These are phyloP conservation scores for Parus major DNA, from an alignment of 2,113 vertebrate species.

Conservation along the genomic window DNA sequence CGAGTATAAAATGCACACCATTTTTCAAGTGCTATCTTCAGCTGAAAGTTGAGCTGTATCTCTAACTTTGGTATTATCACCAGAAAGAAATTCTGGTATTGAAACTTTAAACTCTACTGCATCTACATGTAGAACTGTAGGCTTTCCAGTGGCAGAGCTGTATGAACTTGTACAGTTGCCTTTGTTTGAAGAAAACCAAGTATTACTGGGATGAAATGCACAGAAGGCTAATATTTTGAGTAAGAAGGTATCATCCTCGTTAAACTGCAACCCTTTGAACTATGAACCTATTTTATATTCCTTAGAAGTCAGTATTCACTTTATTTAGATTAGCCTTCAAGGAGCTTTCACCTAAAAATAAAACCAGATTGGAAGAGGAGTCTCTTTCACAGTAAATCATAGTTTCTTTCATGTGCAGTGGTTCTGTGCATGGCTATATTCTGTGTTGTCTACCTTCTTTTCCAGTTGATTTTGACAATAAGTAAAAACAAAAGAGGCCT, in stretches of 20 bases:
- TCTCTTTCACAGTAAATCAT: neutral
- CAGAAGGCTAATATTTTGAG: neutral
- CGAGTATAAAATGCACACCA: neutral
- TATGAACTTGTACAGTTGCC: neutral
- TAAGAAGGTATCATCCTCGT: neutral
- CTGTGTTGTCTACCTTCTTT: neutral
- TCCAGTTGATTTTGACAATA: neutral
- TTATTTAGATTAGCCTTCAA: neutral
- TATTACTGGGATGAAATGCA: neutral
- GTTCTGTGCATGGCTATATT: neutral
- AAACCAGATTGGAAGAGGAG: neutral
- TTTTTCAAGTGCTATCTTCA: neutral
- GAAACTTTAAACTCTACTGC: neutral
- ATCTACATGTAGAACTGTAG: neutral
- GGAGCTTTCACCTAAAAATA: neutral
- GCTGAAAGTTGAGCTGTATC: neutral
- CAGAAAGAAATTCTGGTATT: neutral
- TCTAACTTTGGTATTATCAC: neutral
- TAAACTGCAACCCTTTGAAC: constrained; percentile 1
- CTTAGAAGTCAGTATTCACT: neutral
- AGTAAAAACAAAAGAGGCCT: neutral
- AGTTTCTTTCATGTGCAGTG: neutral
- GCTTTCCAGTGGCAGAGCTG: neutral
- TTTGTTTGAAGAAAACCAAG: neutral
- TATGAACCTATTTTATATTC: neutral